A percentile compares a stretch with the other conserved stretches of the same genome.
phyloP scores from a whole-genome alignment of 2,113 vertebrate species.

The Bothrops jararaca region DNA sequence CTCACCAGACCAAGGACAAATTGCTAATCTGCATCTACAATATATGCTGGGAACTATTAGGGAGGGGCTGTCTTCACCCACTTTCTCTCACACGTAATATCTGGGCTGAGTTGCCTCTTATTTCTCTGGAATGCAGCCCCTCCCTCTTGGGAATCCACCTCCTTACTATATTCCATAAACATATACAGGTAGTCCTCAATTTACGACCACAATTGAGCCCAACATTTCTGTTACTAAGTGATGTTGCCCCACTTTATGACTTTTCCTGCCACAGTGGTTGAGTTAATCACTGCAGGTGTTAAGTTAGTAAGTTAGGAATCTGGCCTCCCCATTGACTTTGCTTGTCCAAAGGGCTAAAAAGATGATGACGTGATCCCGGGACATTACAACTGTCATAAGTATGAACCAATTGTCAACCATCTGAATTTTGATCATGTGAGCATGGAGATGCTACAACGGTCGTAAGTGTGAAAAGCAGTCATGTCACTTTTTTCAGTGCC shows the following conservation, averaged over 20 bases:
- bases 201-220: too few species aligned
- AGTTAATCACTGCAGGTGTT: neutral
- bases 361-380: neutral
- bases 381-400: neutral
- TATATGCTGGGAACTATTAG: too few species aligned
- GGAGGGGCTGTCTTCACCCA: neutral
- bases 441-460: neutral
- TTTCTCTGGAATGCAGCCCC: neutral
- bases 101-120: neutral
- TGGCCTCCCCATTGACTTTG: neutral
- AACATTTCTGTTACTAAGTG: neutral
- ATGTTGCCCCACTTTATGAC: neutral
- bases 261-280: neutral
- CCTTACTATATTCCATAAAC: neutral
- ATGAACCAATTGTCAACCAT: neutral
- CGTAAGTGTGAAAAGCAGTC: neutral
- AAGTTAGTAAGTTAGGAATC: neutral
- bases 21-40: too few species aligned
- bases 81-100: neutral
- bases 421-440: neutral
- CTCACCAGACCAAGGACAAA: too few species aligned
- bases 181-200: neutral
- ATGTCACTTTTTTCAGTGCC: neutral
- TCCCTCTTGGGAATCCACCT: neutral
- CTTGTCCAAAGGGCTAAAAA: neutral